These are phyloP conservation scores for Elymnias hypermnestra DNA, from an alignment of 1,140 invertebrate species.

Conservation along the genomic window DNA sequence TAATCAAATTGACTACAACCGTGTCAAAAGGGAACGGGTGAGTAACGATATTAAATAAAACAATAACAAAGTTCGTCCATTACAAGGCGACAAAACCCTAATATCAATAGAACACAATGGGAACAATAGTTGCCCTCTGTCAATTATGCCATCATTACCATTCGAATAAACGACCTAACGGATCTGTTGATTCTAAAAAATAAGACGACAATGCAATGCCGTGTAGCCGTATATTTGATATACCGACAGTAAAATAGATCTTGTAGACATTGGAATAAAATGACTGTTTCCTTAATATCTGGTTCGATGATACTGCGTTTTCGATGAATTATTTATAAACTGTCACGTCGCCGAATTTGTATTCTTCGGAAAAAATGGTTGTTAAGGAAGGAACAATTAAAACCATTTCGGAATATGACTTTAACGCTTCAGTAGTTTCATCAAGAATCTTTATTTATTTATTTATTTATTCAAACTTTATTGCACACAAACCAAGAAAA, in stretches of 20 bases:
- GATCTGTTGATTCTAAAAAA: slow-evolving; percentile 60
- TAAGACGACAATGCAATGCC: slow-evolving; percentile 15
- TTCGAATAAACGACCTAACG: slow-evolving; percentile 69
- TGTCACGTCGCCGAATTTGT: slow-evolving; percentile 15
- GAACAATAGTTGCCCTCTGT: slow-evolving; percentile 73
- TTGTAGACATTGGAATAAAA: slow-evolving; percentile 16
- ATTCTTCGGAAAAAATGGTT: slow-evolving; percentile 6
- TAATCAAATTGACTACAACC: slow-evolving; percentile 38
- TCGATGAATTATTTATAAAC: slow-evolving; percentile 52
- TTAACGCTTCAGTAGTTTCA: too few species aligned
- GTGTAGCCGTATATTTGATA: slow-evolving; percentile 1
- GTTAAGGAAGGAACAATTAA: background rate
- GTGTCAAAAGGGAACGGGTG: slow-evolving; percentile 48
- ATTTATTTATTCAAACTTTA: too few species aligned
- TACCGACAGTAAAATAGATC: slow-evolving; percentile 6
- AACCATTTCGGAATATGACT: background rate
- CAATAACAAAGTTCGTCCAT: slow-evolving; percentile 55
- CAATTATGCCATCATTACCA: slow-evolving; percentile 75
- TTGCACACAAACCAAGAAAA: too few species aligned
- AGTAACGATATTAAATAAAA: slow-evolving; percentile 57
- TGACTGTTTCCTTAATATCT: slow-evolving; percentile 6
- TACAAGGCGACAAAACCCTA: slow-evolving; percentile 72
- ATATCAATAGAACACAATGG: slow-evolving; percentile 71
- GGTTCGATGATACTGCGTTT: slow-evolving; percentile 45
- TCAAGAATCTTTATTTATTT: too few species aligned